Evolutionary conservation across 2,113 vertebrate genomes (phyloP).

Genomic region (Abramis brama): DNA sequence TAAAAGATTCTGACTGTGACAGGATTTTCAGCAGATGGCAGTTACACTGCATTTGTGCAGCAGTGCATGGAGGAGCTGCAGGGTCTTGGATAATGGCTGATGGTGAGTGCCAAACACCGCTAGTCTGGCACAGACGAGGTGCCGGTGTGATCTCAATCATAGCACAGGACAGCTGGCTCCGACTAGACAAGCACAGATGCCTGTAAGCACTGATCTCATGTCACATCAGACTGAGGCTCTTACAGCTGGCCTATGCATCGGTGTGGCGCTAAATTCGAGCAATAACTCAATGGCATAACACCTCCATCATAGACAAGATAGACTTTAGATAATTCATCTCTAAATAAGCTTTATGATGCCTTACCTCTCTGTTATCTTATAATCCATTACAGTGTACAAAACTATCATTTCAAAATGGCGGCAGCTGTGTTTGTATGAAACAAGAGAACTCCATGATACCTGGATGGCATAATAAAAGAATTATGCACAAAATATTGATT

Average conservation of each 20-base stretch:
- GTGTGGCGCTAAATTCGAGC: background rate
- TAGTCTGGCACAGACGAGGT: slow-evolving; percentile 19
- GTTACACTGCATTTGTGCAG: slow-evolving; percentile 62
- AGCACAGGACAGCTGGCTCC: slow-evolving; percentile 27
- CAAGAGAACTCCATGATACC: too few relatives aligned
- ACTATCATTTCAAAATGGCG: too few relatives aligned
- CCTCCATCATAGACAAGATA: background rate
- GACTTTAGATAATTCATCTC: background rate
- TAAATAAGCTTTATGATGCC: background rate
- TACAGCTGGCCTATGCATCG: background rate
- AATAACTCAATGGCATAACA: background rate
- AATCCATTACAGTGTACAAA: too few relatives aligned
- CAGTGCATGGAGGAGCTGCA: slow-evolving; percentile 48
- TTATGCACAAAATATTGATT: too few relatives aligned
- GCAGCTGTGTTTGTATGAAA: too few relatives aligned
- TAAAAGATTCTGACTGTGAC: slow-evolving; percentile 65
- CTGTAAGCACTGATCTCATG: slow-evolving; percentile 30
- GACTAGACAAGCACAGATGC: slow-evolving; percentile 26
- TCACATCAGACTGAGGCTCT: slow-evolving; percentile 9
- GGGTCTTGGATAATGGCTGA: slow-evolving; percentile 53
- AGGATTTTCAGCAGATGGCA: slow-evolving; percentile 61
- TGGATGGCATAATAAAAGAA: too few relatives aligned
- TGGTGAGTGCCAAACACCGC: slow-evolving; percentile 19
- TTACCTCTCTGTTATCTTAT: too few relatives aligned
- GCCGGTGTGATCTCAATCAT: slow-evolving; percentile 41